Evolutionary conservation across 2,888 invertebrate species (phyloP), one percentile per base, ranked within the genome.

Genomic region (Podotricha telesiphe): DNA sequence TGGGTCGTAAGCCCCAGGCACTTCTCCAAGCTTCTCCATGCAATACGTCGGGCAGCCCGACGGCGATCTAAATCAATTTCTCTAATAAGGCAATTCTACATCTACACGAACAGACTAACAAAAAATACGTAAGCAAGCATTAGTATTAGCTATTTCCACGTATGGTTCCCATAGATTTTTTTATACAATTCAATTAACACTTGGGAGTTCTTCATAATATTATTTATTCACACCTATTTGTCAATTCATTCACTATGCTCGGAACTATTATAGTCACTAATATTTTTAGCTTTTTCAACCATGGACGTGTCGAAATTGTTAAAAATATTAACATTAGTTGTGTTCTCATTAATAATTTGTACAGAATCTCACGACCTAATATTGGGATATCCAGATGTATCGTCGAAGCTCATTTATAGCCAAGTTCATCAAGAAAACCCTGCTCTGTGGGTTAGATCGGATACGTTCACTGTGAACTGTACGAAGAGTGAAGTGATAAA

Each of bases 361-460:
- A 62, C 67, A 0, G 40, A 58, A 8, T 48, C 74, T 0, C 74
- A 81, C 22, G 82, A 84, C 67, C 70, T 84, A 45, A 73, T 75
- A 1, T 73, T 84, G 2, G 89, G 89, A 0, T 90, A 85, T 69
- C 85, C 86, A 0, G 89, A 88, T 74, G n/a, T 77, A 8, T 75
- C 81, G 0, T 84, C 90, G 0, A 86, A 83, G 69, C 69, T 89
- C 64, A 86, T 91, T 7, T 91, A 88, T 72, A 86, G 82, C 65
- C 85, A 86, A 74, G 84, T 89, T 2, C 87, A 89, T 65, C 86
- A 90, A 75, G 86, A 87, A 45, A 86, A 86, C 70, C 89, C 89
- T 0, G 88, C 89, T 0, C 71, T 87, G 56, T 90, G 89, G 89
- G 75, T 84, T 0, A 77, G 87, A 53, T 81, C 84, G 5, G 86